Percentiles rank a stretch among this genome's conserved stretches.
Evolutionary conservation across 1,140 invertebrate genomes (phyloP).

Genomic region (Lysiphlebus fabarum): DNA sequence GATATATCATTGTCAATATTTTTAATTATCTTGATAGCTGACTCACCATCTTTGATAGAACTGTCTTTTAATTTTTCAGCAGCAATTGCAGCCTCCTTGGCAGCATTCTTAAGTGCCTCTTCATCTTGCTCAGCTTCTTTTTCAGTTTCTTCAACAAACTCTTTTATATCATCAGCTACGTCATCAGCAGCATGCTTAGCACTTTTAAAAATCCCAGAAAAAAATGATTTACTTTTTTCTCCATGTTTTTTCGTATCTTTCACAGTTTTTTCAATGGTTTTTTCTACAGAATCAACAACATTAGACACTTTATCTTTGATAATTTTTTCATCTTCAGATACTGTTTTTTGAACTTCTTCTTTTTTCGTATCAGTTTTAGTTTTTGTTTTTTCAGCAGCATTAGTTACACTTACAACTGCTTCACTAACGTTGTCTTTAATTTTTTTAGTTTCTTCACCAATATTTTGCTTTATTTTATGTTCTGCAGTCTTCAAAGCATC

Average conservation of each 20-base stretch:
- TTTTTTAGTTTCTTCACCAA: too few species aligned
- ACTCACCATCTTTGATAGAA: not conserved
- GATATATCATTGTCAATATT: not conserved
- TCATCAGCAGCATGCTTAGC: slow-evolving; percentile 38
- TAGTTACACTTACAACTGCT: not conserved
- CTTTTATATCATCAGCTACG: slow-evolving; percentile 38
- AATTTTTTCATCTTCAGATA: slow-evolving; percentile 25
- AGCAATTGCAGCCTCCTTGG: not conserved
- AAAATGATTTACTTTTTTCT: slow-evolving; percentile 24
- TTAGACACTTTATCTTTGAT: slow-evolving; percentile 21
- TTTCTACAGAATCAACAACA: slow-evolving; percentile 23
- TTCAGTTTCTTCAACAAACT: slow-evolving; percentile 30
- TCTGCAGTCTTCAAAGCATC: slow-evolving; percentile 2
- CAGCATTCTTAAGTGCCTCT: not conserved
- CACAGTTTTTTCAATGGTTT: slow-evolving; percentile 22
- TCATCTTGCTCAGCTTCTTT: slow-evolving; percentile 15
- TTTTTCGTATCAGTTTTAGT: slow-evolving; percentile 2
- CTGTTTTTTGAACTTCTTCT: slow-evolving; percentile 15
- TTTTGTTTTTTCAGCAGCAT: slow-evolving; percentile 19
- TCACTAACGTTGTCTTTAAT: not conserved
- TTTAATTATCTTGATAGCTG: not conserved
- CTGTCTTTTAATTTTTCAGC: slow-evolving; percentile 17
- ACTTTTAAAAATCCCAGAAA: slow-evolving; percentile 30
- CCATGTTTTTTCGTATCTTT: slow-evolving; percentile 27
- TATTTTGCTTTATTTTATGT: not conserved